Evolutionary conservation across 64 coral and sea anemone genomes (phyloP).

Genomic region (Montipora cactus): DNA sequence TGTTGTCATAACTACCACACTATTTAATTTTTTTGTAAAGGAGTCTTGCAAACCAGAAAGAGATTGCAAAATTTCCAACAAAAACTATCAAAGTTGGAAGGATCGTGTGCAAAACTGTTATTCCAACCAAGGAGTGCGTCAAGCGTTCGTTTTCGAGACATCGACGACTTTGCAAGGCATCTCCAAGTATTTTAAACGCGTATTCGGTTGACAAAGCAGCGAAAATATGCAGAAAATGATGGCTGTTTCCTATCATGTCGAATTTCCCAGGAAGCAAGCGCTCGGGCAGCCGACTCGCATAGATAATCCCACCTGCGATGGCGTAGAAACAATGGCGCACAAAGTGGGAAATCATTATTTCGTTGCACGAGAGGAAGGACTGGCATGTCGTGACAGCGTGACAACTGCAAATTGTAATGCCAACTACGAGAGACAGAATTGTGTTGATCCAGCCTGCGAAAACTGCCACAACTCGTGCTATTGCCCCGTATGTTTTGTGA

Average conservation of each 20-base stretch:
- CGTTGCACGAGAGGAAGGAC: conserved; percentile 29
- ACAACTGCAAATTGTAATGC: conserved; percentile 36
- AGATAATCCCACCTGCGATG: neutral
- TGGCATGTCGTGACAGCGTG: conserved; percentile 35
- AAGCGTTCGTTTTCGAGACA: neutral
- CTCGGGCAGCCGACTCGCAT: conserved; percentile 36
- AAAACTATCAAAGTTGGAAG: conserved; percentile 40
- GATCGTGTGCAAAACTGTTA: neutral
- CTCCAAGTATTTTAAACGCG: conserved; percentile 36
- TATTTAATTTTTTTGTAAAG: conserved; percentile 12
- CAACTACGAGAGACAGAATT: conserved; percentile 1
- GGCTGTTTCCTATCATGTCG: conserved; percentile 59
- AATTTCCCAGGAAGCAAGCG: conserved; percentile 45
- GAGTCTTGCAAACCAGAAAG: conserved; percentile 20
- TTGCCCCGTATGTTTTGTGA: neutral
- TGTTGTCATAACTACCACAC: neutral
- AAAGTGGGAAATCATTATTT: conserved; percentile 19
- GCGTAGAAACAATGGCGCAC: conserved; percentile 36
- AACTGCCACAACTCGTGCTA: neutral
- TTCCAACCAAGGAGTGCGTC: neutral
- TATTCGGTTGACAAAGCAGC: conserved; percentile 36
- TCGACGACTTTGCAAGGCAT: conserved; percentile 8
- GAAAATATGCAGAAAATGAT: conserved; percentile 56
- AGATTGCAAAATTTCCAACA: conserved; percentile 25
- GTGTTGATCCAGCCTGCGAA: conserved; percentile 40